These are phyloP conservation scores for Hyles vespertilio DNA, from an alignment of 1,140 invertebrate genomes.

Conservation along the genomic window DNA sequence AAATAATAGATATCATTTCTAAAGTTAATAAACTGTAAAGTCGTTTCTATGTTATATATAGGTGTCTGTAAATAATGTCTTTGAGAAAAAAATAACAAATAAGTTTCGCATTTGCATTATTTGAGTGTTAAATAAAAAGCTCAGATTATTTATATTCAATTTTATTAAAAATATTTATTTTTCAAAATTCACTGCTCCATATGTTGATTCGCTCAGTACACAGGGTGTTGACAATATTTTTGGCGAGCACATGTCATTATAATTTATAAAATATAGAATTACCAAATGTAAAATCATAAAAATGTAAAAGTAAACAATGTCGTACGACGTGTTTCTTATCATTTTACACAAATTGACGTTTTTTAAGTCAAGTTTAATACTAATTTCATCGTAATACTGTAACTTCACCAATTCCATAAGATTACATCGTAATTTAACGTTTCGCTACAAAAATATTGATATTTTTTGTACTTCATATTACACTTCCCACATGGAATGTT, in stretches of 20 bases:
- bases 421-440: slow-evolving; percentile 39
- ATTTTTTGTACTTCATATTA: slow-evolving; percentile 71
- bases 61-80: too few species aligned
- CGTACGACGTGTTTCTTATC: slow-evolving; percentile 37
- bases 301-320: slow-evolving; percentile 39
- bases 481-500: slow-evolving; percentile 70
- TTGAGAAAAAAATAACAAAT: too few species aligned
- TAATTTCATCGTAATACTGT: slow-evolving; percentile 62
- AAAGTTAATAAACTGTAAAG: too few species aligned
- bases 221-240: slow-evolving; percentile 19
- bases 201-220: slow-evolving; percentile 31
- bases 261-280: slow-evolving; percentile 44
- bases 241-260: slow-evolving; percentile 38
- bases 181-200: slow-evolving; percentile 49
- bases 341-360: slow-evolving; percentile 48
- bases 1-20: too few species aligned
- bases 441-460: slow-evolving; percentile 71
- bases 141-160: slow-evolving; percentile 52
- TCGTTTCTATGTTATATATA: too few species aligned
- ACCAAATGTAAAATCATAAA: slow-evolving; percentile 60
- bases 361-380: slow-evolving; percentile 36
- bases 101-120: too few species aligned
- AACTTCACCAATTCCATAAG: slow-evolving; percentile 52
- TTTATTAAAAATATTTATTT: slow-evolving; percentile 72
- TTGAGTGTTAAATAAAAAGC: slow-evolving; percentile 32